Evolutionary conservation across 2,113 vertebrate species (phyloP), one percentile per base, ranked within the genome.

Genomic region (Erythrolamprus reginae): DNA sequence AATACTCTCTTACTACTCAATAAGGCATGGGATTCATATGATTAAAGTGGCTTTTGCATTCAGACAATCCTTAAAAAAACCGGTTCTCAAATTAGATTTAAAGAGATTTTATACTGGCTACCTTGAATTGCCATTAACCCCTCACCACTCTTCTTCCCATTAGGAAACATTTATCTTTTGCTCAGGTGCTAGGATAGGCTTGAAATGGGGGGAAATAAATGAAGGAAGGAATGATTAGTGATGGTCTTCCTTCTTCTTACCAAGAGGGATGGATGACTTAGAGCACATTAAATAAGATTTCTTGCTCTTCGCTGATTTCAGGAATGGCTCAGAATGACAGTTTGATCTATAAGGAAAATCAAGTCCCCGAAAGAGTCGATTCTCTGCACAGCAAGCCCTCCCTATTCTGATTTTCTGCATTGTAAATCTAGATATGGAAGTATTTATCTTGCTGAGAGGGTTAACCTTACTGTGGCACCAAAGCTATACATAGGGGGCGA

Each of bases 21-120:
- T 96, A 95, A 95, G 92, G 95, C 92, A 94, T 10, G 88, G 89
- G 87, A 94, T 95, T 90, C 95, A 92, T 93, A 87, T 95, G 95
- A 96, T 95, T 94, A 94, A 96, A 94, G 94, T 93, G 93, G 93
- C 86, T 89, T 96, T 91, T 95, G 70, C 45, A 87, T 96, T 96
- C 93, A 94, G 92, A 90, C 90, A 95, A 94, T 93, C 85, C 89
- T 95, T 94, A 93, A 93, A 48, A 93, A 48, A 94, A 94, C 95
- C 93, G 92, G 88, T 84, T 21, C 38, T 95, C 87, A 94, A 92
- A 96, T 96, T 95, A 90, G 96, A 96, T 96, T 93, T 19, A 93
- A 96, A 96, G 95, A 93, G 24, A 58, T 95, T 94, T 53, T 82
- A 89, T 94, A 89, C 92, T 96, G 94, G 90, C 88, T 3, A 10